Evolutionary conservation across 2,797 vertebrate species (phyloP).

Genomic region (Aeoliscus strigatus): DNA sequence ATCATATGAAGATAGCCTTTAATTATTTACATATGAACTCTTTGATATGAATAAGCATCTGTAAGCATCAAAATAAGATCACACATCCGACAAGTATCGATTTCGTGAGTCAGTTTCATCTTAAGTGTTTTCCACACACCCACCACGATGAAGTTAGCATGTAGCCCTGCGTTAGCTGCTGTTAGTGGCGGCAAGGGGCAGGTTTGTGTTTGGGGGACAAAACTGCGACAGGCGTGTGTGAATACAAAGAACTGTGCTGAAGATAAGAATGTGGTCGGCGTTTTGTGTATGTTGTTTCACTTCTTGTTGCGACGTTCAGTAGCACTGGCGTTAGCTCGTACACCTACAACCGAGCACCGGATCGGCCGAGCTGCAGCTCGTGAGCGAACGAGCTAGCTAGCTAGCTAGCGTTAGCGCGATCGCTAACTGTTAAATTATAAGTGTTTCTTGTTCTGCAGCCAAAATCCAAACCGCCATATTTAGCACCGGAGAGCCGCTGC

Average conservation of each 20-base stretch:
- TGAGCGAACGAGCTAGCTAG: too few relatives aligned
- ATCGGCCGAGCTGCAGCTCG: constrained; percentile 12
- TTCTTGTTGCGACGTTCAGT: neutral
- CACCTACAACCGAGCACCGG: neutral
- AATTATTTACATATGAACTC: too few relatives aligned
- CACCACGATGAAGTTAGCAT: constrained; percentile 47
- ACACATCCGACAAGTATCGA: too few relatives aligned
- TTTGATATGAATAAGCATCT: too few relatives aligned
- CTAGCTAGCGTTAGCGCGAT: constrained; percentile 21
- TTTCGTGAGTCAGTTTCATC: constrained; percentile 1
- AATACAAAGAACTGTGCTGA: neutral
- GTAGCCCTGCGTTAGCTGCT: constrained; percentile 36
- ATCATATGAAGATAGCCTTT: too few relatives aligned
- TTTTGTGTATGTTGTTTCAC: neutral
- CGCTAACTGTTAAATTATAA: constrained; percentile 28
- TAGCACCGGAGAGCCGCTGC: constrained; percentile 26
- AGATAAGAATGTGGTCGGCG: too few relatives aligned
- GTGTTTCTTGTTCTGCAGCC: constrained; percentile 26
- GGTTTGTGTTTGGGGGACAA: neutral
- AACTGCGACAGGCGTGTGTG: too few relatives aligned
- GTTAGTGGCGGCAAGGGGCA: constrained; percentile 17
- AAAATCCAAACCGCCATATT: constrained; percentile 53
- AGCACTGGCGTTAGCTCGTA: constrained; percentile 17
- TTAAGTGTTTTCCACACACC: constrained; percentile 44
- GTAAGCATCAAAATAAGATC: too few relatives aligned